Percentiles rank a stretch among this genome's conserved stretches.
Evolutionary conservation across 2,888 invertebrate species (phyloP).

Genomic region (Palloptera scutellata): DNA sequence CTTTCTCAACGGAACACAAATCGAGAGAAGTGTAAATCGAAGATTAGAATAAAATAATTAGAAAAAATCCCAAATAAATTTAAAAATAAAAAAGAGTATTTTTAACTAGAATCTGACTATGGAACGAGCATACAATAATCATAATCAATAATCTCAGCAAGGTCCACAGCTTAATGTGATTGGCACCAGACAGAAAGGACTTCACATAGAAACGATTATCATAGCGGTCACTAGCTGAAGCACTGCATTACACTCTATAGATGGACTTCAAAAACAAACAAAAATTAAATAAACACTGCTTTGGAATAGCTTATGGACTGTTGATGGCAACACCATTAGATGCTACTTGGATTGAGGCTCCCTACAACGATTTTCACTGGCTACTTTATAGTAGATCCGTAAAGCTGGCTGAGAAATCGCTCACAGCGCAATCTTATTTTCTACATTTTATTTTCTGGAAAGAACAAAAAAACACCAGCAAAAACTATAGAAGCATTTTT

Average conservation of each 20-base stretch:
- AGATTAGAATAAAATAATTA: neutral
- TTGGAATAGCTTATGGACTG: neutral
- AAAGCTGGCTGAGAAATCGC: constrained; percentile 2
- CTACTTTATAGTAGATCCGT: neutral
- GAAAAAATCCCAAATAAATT: neutral
- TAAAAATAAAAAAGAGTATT: constrained; percentile 2
- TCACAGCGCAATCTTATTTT: neutral
- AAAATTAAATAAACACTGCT: constrained; percentile 10
- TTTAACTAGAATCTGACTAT: neutral
- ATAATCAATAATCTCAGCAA: neutral
- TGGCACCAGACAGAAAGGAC: neutral
- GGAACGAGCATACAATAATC: neutral
- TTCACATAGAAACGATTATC: constrained; percentile 2
- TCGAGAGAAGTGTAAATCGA: too few species aligned
- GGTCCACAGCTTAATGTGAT: constrained; percentile 5
- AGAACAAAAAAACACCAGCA: neutral
- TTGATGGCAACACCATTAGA: constrained; percentile 7
- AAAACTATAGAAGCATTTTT: neutral
- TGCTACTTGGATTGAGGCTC: neutral
- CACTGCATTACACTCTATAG: constrained; percentile 7
- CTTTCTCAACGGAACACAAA: too few species aligned
- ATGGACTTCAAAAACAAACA: constrained; percentile 12
- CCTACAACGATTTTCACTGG: constrained; percentile 7
- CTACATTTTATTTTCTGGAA: neutral
- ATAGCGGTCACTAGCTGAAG: neutral